Percentiles rank a stretch among this genome's conserved stretches.
These are phyloP conservation scores for Calliscelio sp. DNA, from an alignment of 2,888 invertebrate species.

Conservation along the genomic window DNA sequence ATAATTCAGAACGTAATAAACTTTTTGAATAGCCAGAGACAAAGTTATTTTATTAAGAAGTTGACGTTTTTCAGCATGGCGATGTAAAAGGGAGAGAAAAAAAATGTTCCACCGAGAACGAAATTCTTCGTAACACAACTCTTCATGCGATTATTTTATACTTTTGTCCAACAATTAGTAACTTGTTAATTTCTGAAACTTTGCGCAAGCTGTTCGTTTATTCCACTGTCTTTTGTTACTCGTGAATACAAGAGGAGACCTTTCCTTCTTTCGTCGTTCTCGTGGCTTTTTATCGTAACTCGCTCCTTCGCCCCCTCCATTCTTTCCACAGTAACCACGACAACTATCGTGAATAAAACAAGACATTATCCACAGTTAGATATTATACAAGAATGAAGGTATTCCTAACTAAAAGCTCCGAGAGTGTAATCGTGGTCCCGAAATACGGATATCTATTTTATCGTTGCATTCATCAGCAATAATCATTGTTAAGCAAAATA, in stretches of 20 bases:
- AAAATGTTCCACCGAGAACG: too few relatives aligned
- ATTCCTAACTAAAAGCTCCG: not conserved
- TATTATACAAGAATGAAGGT: conserved; percentile 19
- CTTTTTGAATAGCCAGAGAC: too few relatives aligned
- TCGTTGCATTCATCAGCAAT: too few relatives aligned
- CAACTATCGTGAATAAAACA: conserved; percentile 33
- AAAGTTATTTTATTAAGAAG: too few relatives aligned
- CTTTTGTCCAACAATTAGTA: conserved; percentile 34
- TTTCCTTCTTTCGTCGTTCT: conserved; percentile 27
- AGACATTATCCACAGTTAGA: conserved; percentile 25
- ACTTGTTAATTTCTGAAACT: conserved; percentile 34
- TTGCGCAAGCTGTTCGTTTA: conserved; percentile 32
- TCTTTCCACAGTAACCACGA: conserved; percentile 11
- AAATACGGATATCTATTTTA: not conserved
- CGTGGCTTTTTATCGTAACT: conserved; percentile 1
- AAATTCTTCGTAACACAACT: not conserved
- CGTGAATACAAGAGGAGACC: conserved; percentile 14
- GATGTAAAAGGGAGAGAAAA: too few relatives aligned
- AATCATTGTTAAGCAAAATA: too few relatives aligned
- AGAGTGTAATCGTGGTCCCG: not conserved
- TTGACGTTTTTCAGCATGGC: too few relatives aligned
- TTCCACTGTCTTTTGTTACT: conserved; percentile 32
- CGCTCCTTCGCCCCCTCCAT: not conserved
- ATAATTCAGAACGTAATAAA: too few relatives aligned
- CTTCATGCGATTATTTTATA: conserved; percentile 25